Percentiles rank a stretch among this genome's conserved stretches.
phyloP scores from a whole-genome alignment of 2,888 invertebrate species.

The Pocota personata region DNA sequence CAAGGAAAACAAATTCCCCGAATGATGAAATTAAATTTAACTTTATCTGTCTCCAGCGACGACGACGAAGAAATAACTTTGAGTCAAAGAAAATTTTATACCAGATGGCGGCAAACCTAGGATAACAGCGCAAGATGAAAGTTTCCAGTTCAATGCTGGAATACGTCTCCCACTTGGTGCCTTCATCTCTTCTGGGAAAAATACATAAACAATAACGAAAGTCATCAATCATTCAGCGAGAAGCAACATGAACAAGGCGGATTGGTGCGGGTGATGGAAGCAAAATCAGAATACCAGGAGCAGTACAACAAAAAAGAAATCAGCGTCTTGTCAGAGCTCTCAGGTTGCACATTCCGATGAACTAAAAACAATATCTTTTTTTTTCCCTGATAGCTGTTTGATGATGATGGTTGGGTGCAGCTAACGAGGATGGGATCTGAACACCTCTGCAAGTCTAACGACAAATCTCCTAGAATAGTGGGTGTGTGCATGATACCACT shows the following conservation, averaged over 20 bases:
- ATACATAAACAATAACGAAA: slow-evolving; percentile 69
- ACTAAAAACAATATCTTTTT: not conserved
- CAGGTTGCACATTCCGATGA: slow-evolving; percentile 30
- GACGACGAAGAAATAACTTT: slow-evolving; percentile 39
- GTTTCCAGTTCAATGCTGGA: slow-evolving; percentile 60
- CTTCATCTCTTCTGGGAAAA: slow-evolving; percentile 20
- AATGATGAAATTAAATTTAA: slow-evolving; percentile 70
- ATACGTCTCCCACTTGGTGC: not conserved
- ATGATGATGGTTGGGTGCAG: slow-evolving; percentile 64
- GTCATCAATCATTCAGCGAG: slow-evolving; percentile 64
- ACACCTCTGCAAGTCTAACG: slow-evolving; percentile 32
- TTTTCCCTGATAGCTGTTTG: slow-evolving; percentile 62
- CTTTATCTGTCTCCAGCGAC: slow-evolving; percentile 61
- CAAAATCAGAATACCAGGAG: slow-evolving; percentile 12
- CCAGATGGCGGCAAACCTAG: slow-evolving; percentile 69
- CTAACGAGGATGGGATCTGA: slow-evolving; percentile 56
- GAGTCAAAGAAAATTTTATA: slow-evolving; percentile 49
- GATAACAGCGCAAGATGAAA: slow-evolving; percentile 58
- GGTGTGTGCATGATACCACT: not conserved
- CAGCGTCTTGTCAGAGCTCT: slow-evolving; percentile 41
- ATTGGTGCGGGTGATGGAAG: not conserved
- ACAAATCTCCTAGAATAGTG: slow-evolving; percentile 3
- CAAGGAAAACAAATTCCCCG: slow-evolving; percentile 51
- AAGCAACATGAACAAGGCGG: slow-evolving; percentile 43
- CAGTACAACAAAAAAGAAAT: not conserved